Evolutionary conservation across 2,888 invertebrate species (phyloP).

Genomic region (Osmoderma eremita): DNA sequence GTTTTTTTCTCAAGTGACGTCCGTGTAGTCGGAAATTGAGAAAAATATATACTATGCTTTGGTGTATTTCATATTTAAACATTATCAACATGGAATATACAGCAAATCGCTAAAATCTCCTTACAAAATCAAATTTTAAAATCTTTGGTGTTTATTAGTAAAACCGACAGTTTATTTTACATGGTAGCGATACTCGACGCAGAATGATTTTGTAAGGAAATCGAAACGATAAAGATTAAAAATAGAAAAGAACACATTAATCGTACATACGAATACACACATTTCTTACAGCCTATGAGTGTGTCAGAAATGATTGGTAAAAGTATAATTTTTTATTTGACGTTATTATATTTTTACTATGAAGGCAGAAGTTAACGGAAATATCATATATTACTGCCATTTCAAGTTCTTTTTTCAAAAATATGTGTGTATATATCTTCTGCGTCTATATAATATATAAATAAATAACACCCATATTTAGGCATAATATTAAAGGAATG

Average conservation of each 20-base stretch:
- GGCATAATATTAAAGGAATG: conserved; percentile 24
- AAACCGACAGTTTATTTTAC: neutral
- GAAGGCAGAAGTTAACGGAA: conserved; percentile 12
- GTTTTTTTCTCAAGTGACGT: conserved; percentile 27
- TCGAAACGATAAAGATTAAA: conserved; percentile 20
- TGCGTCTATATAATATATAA: conserved; percentile 15
- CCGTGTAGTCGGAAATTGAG: conserved; percentile 12
- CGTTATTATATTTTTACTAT: neutral
- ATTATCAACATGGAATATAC: conserved; percentile 37
- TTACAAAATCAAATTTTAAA: conserved; percentile 20
- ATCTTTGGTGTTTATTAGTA: conserved; percentile 29
- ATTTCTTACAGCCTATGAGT: conserved; percentile 23
- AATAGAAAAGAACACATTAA: conserved; percentile 31
- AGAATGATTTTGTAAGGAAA: conserved; percentile 5
- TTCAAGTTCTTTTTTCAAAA: conserved; percentile 18
- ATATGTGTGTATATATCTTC: conserved; percentile 30
- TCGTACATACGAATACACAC: conserved; percentile 23
- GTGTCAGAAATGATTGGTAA: conserved; percentile 25
- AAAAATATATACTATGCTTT: conserved; percentile 37
- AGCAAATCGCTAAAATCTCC: conserved; percentile 11
- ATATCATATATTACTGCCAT: conserved; percentile 21
- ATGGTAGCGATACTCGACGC: neutral
- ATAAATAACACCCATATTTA: conserved; percentile 11
- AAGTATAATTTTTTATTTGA: conserved; percentile 10
- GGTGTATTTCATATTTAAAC: conserved; percentile 28